phyloP scores from a whole-genome alignment of 2,888 invertebrate genomes.

The Euphydryas editha region DNA sequence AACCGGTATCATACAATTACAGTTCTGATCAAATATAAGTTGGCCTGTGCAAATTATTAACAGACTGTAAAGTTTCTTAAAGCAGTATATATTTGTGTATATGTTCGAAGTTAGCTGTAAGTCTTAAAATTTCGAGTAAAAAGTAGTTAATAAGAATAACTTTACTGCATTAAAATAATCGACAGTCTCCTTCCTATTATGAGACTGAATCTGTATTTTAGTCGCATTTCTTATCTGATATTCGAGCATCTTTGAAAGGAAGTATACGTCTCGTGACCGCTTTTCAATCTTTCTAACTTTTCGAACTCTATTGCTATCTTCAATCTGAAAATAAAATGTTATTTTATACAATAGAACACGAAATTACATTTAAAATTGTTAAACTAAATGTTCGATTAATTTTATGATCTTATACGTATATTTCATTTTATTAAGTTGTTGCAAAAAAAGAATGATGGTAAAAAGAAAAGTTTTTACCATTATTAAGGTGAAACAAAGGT shows the following conservation, averaged over 20 bases:
- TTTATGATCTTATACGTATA: too few relatives aligned
- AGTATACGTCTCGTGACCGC: conserved; percentile 2
- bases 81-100: too few relatives aligned
- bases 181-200: too few relatives aligned
- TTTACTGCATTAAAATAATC: too few relatives aligned
- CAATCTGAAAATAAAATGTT: not conserved
- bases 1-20: not conserved
- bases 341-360: not conserved
- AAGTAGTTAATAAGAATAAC: too few relatives aligned
- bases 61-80: too few relatives aligned
- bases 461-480: too few relatives aligned
- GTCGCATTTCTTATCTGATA: not conserved
- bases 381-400: not conserved
- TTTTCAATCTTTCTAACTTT: conserved; percentile 3
- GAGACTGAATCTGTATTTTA: not conserved
- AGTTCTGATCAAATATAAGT: not conserved
- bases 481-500: too few relatives aligned
- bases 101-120: too few relatives aligned
- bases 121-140: too few relatives aligned
- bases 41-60: not conserved
- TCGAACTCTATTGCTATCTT: not conserved
- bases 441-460: too few relatives aligned
- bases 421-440: too few relatives aligned
- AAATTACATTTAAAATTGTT: not conserved
- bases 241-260: not conserved